phyloP scores from a whole-genome alignment of 1,140 invertebrate species.

The Cylas formicarius region DNA sequence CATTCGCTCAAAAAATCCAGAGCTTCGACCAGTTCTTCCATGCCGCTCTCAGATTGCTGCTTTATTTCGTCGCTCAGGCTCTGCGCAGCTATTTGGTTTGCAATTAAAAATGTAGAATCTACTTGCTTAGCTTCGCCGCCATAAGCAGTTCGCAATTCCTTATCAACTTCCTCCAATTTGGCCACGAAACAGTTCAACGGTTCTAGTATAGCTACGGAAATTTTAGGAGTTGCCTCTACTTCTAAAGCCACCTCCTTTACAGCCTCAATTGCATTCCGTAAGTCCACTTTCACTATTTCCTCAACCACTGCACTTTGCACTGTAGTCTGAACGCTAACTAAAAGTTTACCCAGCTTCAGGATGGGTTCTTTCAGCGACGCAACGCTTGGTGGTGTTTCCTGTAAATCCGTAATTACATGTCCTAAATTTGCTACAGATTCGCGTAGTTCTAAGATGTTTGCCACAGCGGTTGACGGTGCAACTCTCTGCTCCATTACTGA shows the following conservation, averaged over 20 bases:
- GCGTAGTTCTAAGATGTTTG: slow-evolving; percentile 19
- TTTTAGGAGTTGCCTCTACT: neutral
- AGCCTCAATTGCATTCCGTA: slow-evolving; percentile 18
- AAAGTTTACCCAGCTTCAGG: no score
- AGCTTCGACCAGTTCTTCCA: slow-evolving; percentile 13
- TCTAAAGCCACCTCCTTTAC: slow-evolving; percentile 20
- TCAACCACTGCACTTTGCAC: slow-evolving; percentile 18
- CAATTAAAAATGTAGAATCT: slow-evolving; percentile 11
- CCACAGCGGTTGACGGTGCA: slow-evolving; percentile 15
- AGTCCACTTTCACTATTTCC: slow-evolving; percentile 10
- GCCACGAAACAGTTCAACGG: slow-evolving; percentile 16
- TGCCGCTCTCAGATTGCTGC: slow-evolving; percentile 6
- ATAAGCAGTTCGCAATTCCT: slow-evolving; percentile 4
- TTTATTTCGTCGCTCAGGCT: slow-evolving; percentile 18
- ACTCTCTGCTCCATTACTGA: slow-evolving; percentile 15
- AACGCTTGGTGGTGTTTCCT: no score
- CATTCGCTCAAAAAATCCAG: slow-evolving; percentile 18
- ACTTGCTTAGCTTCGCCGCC: neutral
- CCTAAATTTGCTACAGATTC: slow-evolving; percentile 20
- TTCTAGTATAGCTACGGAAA: slow-evolving; percentile 8
- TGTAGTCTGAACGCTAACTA: slow-evolving; percentile 3
- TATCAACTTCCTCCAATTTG: slow-evolving; percentile 20
- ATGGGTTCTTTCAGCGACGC: no score
- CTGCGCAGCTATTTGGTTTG: slow-evolving; percentile 16
- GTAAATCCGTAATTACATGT: slow-evolving; percentile 15